Conservation (phyloP, 2,797 vertebrate species). For the Danio tinwini region DNA sequence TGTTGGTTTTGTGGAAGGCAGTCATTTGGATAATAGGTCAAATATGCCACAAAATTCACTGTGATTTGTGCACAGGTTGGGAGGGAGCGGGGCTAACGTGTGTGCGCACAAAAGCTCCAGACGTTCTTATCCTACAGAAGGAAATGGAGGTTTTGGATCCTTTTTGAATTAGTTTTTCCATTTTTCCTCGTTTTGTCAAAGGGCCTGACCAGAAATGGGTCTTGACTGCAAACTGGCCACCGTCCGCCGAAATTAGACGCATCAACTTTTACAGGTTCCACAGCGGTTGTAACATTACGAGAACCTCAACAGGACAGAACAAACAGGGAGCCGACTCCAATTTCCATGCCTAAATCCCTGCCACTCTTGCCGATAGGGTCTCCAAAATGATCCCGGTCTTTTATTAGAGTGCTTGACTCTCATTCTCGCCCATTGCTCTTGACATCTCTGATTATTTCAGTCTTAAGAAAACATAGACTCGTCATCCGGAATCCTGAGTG, state of each 20-base stretch:
- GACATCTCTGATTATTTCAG: constrained; percentile 58
- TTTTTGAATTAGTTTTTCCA: constrained; percentile 62
- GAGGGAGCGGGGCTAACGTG: constrained; percentile 43
- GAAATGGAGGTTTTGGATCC: constrained; percentile 69
- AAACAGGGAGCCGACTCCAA: constrained; percentile 39
- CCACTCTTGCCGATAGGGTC: constrained; percentile 42
- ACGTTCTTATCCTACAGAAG: constrained; percentile 57
- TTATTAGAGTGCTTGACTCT: constrained; percentile 51
- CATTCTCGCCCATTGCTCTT: constrained; percentile 51
- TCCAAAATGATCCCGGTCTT: constrained; percentile 32
- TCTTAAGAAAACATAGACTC: constrained; percentile 55
- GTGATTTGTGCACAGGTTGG: constrained; percentile 57
- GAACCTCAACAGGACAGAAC: constrained; percentile 48
- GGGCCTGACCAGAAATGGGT: constrained; percentile 66
- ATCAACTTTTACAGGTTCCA: constrained; percentile 66
- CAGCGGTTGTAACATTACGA: constrained; percentile 73
- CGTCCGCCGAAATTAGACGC: constrained; percentile 43
- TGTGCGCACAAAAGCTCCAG: constrained; percentile 62
- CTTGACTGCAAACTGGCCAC: constrained; percentile 67
- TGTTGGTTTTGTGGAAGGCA: constrained; percentile 84
- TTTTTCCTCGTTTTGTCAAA: constrained; percentile 69
- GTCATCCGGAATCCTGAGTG: constrained; percentile 31
- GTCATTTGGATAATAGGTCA: constrained; percentile 84
- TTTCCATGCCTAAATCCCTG: constrained; percentile 40
- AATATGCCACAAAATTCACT: constrained; percentile 78